These are phyloP conservation scores for Crenuchus spilurus DNA, from an alignment of 2,797 vertebrate species.

Conservation along the genomic window DNA sequence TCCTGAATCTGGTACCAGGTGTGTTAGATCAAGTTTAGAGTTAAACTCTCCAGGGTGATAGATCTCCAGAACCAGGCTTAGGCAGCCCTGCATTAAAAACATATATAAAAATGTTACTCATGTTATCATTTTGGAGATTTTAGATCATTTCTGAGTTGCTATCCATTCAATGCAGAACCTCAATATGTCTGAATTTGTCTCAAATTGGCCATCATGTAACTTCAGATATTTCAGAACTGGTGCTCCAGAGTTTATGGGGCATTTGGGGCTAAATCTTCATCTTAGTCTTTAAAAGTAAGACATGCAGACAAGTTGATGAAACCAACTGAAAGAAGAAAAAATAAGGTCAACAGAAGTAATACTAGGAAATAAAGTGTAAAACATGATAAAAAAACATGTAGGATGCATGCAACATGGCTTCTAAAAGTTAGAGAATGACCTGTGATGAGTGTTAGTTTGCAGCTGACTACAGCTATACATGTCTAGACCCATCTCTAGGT, in stretches of 20 bases:
- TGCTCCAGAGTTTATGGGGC: constrained; percentile 53
- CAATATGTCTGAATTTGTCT: constrained; percentile 13
- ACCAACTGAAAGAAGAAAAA: constrained; percentile 61
- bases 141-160: background rate
- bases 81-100: too few relatives aligned
- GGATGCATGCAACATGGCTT: constrained; percentile 75
- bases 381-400: constrained; percentile 70
- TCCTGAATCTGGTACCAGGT: too few relatives aligned
- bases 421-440: constrained; percentile 70
- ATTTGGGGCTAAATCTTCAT: constrained; percentile 59
- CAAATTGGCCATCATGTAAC: constrained; percentile 43
- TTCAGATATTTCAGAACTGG: constrained; percentile 48
- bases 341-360: constrained; percentile 55
- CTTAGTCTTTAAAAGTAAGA: constrained; percentile 56
- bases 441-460: constrained; percentile 80
- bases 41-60: too few relatives aligned
- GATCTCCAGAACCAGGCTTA: too few relatives aligned
- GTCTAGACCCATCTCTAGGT: constrained; percentile 41
- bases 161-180: constrained; percentile 39
- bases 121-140: too few relatives aligned
- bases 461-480: constrained; percentile 60
- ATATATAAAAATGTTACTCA: too few relatives aligned
- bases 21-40: too few relatives aligned
- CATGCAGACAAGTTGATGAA: constrained; percentile 71
- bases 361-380: constrained; percentile 58